phyloP scores from a whole-genome alignment of 1,140 invertebrate species.

The Trichoplusia ni region DNA sequence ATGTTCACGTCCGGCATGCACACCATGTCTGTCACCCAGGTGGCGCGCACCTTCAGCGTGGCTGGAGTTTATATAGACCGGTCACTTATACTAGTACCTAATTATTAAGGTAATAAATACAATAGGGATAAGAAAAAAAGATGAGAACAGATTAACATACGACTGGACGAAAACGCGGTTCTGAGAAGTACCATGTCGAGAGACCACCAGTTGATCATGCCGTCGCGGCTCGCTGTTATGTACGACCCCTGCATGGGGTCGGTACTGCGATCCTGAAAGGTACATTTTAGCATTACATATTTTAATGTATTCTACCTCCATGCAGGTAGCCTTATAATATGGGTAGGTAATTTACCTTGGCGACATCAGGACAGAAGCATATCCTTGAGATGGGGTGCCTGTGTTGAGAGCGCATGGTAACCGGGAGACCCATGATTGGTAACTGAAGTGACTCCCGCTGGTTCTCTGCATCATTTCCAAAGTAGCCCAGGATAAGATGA shows the following conservation, averaged over 20 bases:
- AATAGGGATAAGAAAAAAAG: slow-evolving; percentile 53
- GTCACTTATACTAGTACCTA: too few relatives aligned
- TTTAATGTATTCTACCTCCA: background rate
- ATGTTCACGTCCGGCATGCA: slow-evolving; percentile 87
- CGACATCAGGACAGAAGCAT: slow-evolving; percentile 82
- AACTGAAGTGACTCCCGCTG: slow-evolving; percentile 82
- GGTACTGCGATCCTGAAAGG: slow-evolving; percentile 73
- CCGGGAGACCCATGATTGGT: slow-evolving; percentile 82
- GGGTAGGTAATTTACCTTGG: slow-evolving; percentile 56
- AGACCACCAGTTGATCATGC: slow-evolving; percentile 87
- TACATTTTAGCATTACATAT: background rate
- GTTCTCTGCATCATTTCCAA: slow-evolving; percentile 82
- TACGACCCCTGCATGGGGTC: slow-evolving; percentile 84
- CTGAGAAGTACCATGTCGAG: slow-evolving; percentile 84
- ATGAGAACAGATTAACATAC: slow-evolving; percentile 64
- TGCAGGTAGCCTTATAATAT: background rate
- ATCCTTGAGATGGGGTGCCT: slow-evolving; percentile 83
- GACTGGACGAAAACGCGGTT: slow-evolving; percentile 82
- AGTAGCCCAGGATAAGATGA: slow-evolving; percentile 85
- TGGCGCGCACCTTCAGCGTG: slow-evolving; percentile 80
- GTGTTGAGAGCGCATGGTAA: slow-evolving; percentile 83
- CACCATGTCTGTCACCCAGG: slow-evolving; percentile 85
- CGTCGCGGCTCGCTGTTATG: slow-evolving; percentile 85
- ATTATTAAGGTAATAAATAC: background rate
- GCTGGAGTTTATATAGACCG: too few relatives aligned